Conservation (phyloP, 1,140 invertebrate species). For the Riptortus pedestris region DNA sequence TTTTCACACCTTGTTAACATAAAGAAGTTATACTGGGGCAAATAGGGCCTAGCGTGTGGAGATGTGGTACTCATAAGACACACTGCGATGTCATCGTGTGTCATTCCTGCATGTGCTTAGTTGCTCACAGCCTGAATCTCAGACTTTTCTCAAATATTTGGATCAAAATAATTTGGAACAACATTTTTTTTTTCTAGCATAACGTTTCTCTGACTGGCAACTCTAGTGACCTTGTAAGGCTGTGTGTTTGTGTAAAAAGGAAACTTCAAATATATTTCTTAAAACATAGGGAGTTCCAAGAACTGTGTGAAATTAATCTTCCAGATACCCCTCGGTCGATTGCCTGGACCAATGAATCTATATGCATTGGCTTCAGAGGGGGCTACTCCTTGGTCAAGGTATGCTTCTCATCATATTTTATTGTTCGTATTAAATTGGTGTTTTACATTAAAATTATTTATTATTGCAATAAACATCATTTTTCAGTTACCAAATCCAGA, state of each 20-base stretch:
- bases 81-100: too few species aligned
- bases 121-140: too few species aligned
- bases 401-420: conserved; percentile 35
- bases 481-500: background rate
- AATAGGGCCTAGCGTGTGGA: too few species aligned
- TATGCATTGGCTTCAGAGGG: conserved; percentile 73
- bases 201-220: conserved; percentile 54
- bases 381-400: conserved; percentile 72
- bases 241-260: conserved; percentile 81
- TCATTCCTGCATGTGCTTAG: too few species aligned
- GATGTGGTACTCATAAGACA: too few species aligned
- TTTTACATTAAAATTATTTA: background rate
- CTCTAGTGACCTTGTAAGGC: conserved; percentile 57
- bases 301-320: conserved; percentile 60
- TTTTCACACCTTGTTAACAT: too few species aligned
- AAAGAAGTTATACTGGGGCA: too few species aligned
- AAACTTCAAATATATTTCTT: conserved; percentile 83
- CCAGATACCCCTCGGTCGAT: conserved; percentile 74
- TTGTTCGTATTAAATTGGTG: too few species aligned
- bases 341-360: conserved; percentile 71
- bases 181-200: background rate
- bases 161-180: too few species aligned
- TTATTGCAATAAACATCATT: background rate
- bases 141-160: too few species aligned
- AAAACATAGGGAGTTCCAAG: conserved; percentile 72